Conservation (phyloP, 64 coral and sea anemone species). For the Montipora cactus region DNA sequence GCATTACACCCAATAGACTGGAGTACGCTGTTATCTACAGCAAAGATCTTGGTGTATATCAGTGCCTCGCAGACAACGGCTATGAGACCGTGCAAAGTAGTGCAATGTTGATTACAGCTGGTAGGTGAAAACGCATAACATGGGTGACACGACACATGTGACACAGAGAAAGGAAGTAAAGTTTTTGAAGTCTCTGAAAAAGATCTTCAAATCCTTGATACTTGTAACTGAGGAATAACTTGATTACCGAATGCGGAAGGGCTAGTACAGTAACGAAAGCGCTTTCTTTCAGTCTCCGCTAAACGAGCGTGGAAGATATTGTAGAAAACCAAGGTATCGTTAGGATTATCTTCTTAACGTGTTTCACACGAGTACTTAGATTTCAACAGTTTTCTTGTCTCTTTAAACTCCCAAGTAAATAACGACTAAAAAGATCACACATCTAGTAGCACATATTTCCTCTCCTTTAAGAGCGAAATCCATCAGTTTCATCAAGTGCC, state of each 20-base stretch:
- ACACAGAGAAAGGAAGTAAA: not conserved
- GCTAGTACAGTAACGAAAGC: not conserved
- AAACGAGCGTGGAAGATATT: not conserved
- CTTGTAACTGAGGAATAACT: no score
- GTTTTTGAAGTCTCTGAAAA: no score
- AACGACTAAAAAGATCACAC: no score
- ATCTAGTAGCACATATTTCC: not conserved
- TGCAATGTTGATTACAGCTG: constrained; percentile 66
- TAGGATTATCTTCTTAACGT: no score
- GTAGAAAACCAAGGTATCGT: no score
- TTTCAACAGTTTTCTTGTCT: not conserved
- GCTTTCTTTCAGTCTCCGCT: not conserved
- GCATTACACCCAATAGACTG: constrained; percentile 46
- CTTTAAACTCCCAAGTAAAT: no score
- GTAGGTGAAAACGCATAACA: not conserved
- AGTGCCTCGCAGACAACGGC: constrained; percentile 90
- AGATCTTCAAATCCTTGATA: no score
- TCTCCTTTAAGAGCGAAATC: constrained; percentile 12
- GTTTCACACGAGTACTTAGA: no score
- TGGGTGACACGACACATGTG: not conserved
- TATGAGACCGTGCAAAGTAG: constrained; percentile 77
- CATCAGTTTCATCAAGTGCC: constrained; percentile 38
- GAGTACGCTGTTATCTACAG: constrained; percentile 65
- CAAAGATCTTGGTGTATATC: constrained; percentile 82
- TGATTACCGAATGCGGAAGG: no score